Base-by-base conservation (phyloP, 2,797 vertebrate species). In the Centropyge bicolor region DNA sequence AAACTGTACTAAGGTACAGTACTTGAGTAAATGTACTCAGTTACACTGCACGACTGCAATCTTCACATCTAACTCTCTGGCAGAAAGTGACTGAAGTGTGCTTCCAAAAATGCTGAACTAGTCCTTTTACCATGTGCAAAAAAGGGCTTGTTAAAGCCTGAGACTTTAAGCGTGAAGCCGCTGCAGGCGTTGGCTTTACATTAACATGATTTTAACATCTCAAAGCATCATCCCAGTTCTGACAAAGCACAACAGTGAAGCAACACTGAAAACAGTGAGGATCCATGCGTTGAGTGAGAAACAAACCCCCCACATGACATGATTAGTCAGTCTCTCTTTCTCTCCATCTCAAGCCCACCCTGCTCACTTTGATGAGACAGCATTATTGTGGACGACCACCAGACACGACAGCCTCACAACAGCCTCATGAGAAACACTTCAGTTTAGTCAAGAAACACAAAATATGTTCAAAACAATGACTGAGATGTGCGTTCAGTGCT, bases 131-230 rank as follows among this genome's bases (percentile, higher is more conserved):
- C 6, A 2, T 19, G 6, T 45, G 36, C 46, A 41, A 31, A 20
- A n/a, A 11, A 41, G 16, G 8, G 27, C 62, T 68, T 68, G n/a
- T n/a, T n/a, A n/a, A n/a, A n/a, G n/a, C n/a, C n/a, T 35, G 14
- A 22, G n/a, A 51, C 36, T 56, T 67, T 52, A 19, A n/a, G 31
- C 31, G 57, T 73, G 48, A 45, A 48, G 62, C 43, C 41, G 43
- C 64, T 59, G 55, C 51, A 73, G 70, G 60, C 17, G 16, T 41
- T 24, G 43, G 52, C 16, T 69, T 49, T 22, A 20, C 8, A 72
- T 70, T 67, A 64, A 67, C 59, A 55, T 76, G n/a, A 36, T 48
- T 75, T 85, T 73, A 51, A 68, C 61, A 70, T 80, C 74, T 81
- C 67, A 74, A 68, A 76, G 75, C 12, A 24, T 43, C 41, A 69